Base-by-base conservation (phyloP, 2,113 vertebrate species). In the Halcyon malimbica region DNA sequence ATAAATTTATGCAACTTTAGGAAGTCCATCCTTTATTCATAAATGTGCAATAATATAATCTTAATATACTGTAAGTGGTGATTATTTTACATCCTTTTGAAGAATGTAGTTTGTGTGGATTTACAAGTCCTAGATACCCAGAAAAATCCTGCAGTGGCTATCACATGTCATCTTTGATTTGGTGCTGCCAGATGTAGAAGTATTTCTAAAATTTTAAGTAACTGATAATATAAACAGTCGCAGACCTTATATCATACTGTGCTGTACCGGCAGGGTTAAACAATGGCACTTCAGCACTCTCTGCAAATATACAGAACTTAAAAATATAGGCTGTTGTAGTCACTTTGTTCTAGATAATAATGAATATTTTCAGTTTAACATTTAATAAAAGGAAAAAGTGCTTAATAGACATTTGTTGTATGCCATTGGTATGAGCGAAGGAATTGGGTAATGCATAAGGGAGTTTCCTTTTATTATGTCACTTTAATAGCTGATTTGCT, bases 381-480 rank as follows among this genome's bases (percentile, higher is more conserved):
- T 67, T 75, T 90, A 60, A 48, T 70, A 28, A 51, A 60, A 74
- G 16, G 18, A 80, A 62, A 51, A 92, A 54, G 16, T 5, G 14
- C 19, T 87, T 75, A 82, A 46, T 35, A 77, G 48, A 46, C 60
- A 28, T 37, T 92, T 84, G 29, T 63, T 87, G 21, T 71, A 51
- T 37, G 42, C 37, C 15, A 87, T 79, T 53, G 63, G 9, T 78
- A 24, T 18, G 42, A 92, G 19, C 56, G 60, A 82, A 87, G 69
- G 73, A 65, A 76, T 92, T 92, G 57, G 83, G 56, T 31, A 93
- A 78, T 44, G 20, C 92, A 37, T 51, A 75, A 68, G 74, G 80
- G 80, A 71, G 68, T 90, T 87, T 78, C 48, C 73, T 85, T 91
- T 96, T 89, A 68, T 50, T 92, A 71, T 94, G 77, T 73, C 44